Evolutionary conservation across 2,797 vertebrate species (phyloP).

Genomic region (Phylloscopus collybita): DNA sequence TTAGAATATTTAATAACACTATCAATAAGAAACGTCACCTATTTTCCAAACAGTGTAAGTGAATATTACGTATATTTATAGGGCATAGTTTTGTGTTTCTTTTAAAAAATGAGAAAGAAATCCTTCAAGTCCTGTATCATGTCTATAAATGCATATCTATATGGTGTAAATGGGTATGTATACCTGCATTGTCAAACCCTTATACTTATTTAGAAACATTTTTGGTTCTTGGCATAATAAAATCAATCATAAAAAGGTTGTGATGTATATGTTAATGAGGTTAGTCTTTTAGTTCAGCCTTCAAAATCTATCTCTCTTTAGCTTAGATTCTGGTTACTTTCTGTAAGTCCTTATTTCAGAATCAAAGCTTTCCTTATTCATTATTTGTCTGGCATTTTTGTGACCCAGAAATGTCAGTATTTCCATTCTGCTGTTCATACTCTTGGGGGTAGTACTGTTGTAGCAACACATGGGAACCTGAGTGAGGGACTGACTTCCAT

Average conservation of each 20-base stretch:
- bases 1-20: not conserved
- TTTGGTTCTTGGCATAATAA: not conserved
- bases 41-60: not conserved
- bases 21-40: not conserved
- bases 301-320: not conserved
- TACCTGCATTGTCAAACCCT: not conserved
- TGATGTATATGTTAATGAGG: not conserved
- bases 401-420: not conserved
- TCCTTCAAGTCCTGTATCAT: not conserved
- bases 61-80: not conserved
- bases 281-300: not conserved
- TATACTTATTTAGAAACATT: not conserved
- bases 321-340: not conserved
- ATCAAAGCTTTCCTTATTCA: not conserved
- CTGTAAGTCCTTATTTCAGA: not conserved
- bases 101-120: not conserved
- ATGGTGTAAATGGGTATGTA: not conserved
- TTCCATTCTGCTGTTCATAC: slow-evolving; percentile 7
- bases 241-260: not conserved
- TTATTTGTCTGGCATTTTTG: not conserved
- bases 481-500: not conserved
- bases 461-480: not conserved
- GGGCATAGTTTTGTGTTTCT: not conserved
- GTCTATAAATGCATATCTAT: not conserved
- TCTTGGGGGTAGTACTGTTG: not conserved